phyloP scores from a whole-genome alignment of 2,888 invertebrate species.

The Eumerus sabulonum region DNA sequence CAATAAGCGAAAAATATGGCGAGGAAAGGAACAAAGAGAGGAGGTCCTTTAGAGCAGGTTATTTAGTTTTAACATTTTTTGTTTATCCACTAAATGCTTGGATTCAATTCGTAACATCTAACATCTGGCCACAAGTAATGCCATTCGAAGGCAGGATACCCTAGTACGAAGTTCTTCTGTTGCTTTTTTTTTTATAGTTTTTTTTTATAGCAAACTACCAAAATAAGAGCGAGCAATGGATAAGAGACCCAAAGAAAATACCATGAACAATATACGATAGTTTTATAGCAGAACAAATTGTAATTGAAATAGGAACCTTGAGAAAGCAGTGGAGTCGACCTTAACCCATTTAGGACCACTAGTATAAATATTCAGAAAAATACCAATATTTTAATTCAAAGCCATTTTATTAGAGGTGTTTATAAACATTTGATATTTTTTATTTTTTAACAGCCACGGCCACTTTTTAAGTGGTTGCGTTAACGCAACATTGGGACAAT shows the following conservation, averaged over 20 bases:
- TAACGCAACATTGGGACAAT: too few relatives aligned
- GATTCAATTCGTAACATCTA: constrained; percentile 11
- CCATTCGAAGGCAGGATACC: neutral
- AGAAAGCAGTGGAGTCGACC: too few relatives aligned
- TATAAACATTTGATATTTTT: too few relatives aligned
- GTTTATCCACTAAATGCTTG: too few relatives aligned
- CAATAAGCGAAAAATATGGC: neutral
- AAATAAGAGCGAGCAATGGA: constrained; percentile 17
- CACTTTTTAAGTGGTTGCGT: too few relatives aligned
- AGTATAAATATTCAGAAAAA: too few relatives aligned
- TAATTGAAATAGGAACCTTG: too few relatives aligned
- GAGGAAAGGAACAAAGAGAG: constrained; percentile 14
- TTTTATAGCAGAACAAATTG: too few relatives aligned
- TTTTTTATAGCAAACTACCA: constrained; percentile 26
- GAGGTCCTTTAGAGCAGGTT: constrained; percentile 46
- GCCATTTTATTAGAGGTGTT: too few relatives aligned
- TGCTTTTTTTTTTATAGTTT: neutral
- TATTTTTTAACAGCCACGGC: too few relatives aligned
- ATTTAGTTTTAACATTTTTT: constrained; percentile 28
- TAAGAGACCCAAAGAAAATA: constrained; percentile 44
- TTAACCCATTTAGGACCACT: too few relatives aligned
- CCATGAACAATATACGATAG: constrained; percentile 11
- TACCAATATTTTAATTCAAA: too few relatives aligned
- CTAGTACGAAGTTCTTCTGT: constrained; percentile 1
- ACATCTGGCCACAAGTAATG: constrained; percentile 41